Conservation (phyloP, 2,113 vertebrate genomes). For the Ornithorhynchus anatinus region DNA sequence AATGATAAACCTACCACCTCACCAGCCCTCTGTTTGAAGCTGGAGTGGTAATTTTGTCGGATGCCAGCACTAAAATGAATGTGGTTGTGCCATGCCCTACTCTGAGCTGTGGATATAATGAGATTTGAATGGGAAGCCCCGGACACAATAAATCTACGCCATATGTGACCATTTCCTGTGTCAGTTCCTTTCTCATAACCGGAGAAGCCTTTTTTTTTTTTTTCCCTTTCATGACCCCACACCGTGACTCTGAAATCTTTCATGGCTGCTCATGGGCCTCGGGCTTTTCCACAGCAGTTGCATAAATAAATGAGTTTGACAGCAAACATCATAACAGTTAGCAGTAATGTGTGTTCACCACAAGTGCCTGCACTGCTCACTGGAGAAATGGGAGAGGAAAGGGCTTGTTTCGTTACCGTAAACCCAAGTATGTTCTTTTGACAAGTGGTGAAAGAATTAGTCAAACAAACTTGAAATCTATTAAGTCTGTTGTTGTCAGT, state of each 20-base stretch:
- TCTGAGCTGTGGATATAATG: conserved; percentile 79
- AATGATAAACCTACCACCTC: conserved; percentile 58
- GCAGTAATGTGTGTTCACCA: conserved; percentile 75
- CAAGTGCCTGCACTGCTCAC: conserved; percentile 71
- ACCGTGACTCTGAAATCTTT: conserved; percentile 85
- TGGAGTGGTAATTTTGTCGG: conserved; percentile 59
- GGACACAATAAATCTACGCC: conserved; percentile 90
- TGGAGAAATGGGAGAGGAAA: conserved; percentile 69
- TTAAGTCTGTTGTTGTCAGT: conserved; percentile 52
- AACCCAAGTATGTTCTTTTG: conserved; percentile 73
- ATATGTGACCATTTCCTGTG: conserved; percentile 94
- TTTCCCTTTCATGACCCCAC: conserved; percentile 83
- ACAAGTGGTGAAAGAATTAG: conserved; percentile 81
- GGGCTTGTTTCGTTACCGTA: conserved; percentile 64
- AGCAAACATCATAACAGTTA: conserved; percentile 86
- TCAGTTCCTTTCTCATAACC: conserved; percentile 88
- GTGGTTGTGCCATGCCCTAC: conserved; percentile 59
- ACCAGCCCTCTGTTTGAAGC: conserved; percentile 42
- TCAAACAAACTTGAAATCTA: conserved; percentile 76
- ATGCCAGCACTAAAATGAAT: conserved; percentile 72
- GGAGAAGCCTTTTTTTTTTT: conserved; percentile 66
- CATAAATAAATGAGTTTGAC: conserved; percentile 90
- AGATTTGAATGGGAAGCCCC: conserved; percentile 87
- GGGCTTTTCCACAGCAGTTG: conserved; percentile 78
- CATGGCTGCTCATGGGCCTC: conserved; percentile 77